A percentile compares a stretch with the other conserved stretches of the same genome.
phyloP scores from a whole-genome alignment of 2,888 invertebrate species.

The Eledona agricola region DNA sequence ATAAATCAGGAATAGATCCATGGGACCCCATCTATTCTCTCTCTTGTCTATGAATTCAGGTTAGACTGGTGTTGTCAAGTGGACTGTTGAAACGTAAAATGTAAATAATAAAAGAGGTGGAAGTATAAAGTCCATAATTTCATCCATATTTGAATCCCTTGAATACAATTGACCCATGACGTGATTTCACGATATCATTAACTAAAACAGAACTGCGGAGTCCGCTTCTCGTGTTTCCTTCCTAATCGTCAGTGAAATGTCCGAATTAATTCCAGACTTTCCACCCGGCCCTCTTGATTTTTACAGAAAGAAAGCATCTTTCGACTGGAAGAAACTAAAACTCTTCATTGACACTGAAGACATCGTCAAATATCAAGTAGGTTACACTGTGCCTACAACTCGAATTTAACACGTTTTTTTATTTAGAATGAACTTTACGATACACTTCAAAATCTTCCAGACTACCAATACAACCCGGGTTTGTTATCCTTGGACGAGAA shows the following conservation, averaged over 20 bases:
- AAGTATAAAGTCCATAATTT: too few relatives aligned
- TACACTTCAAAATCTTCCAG: conserved; percentile 48
- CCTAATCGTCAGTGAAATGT: conserved; percentile 51
- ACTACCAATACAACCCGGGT: conserved; percentile 47
- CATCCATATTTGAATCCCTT: too few relatives aligned
- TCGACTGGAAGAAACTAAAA: conserved; percentile 73
- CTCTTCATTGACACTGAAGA: conserved; percentile 66
- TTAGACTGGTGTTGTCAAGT: too few relatives aligned
- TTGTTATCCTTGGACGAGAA: conserved; percentile 55
- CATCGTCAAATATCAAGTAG: conserved; percentile 65
- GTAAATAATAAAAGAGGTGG: too few relatives aligned
- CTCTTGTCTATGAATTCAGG: too few relatives aligned
- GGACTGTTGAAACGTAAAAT: too few relatives aligned
- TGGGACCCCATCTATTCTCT: too few relatives aligned
- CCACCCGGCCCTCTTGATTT: conserved; percentile 71
- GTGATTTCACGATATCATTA: too few relatives aligned
- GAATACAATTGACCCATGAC: too few relatives aligned
- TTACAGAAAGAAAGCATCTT: conserved; percentile 71
- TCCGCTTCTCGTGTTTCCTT: too few relatives aligned
- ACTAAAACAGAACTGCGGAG: too few relatives aligned
- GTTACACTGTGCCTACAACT: conserved; percentile 2
- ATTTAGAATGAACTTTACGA: conserved; percentile 52
- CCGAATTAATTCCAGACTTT: conserved; percentile 67
- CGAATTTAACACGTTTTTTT: conserved; percentile 29
- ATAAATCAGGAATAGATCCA: too few relatives aligned